A percentile compares a stretch with the other conserved stretches of the same genome.
Conservation (phyloP, 1,140 invertebrate species). For the Dendrolimus kikuchii region DNA sequence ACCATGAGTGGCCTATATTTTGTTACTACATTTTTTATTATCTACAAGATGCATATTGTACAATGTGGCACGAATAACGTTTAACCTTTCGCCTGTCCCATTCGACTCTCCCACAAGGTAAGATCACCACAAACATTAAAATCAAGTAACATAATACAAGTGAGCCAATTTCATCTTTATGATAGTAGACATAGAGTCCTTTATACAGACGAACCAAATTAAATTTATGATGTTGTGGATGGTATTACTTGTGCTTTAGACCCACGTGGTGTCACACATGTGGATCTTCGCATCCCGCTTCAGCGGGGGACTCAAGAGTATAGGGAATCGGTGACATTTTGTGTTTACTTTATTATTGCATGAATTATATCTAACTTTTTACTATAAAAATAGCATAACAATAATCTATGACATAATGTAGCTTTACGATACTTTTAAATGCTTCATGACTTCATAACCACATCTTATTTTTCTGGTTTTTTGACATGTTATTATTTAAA, state of each 20-base stretch:
- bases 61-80: conserved; percentile 53
- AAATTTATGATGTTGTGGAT: conserved; percentile 6
- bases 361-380: background rate
- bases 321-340: conserved; percentile 21
- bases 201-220: background rate
- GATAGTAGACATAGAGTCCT: background rate
- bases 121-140: conserved; percentile 7
- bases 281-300: conserved; percentile 36
- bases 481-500: too few species aligned
- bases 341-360: conserved; percentile 5
- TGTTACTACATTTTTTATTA: background rate
- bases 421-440: too few species aligned
- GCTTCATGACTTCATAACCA: too few species aligned
- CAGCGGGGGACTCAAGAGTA: conserved; percentile 49
- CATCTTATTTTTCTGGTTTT: too few species aligned
- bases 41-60: conserved; percentile 20
- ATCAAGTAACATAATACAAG: background rate
- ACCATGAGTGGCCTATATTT: background rate
- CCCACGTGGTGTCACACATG: conserved; percentile 61
- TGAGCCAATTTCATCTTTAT: conserved; percentile 7
- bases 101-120: conserved; percentile 60
- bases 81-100: conserved; percentile 53
- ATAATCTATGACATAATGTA: background rate
- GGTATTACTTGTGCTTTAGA: conserved; percentile 27
- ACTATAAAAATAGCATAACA: background rate